Base-by-base conservation (phyloP, 2,797 vertebrate genomes). In the Scyliorhinus canicula region DNA sequence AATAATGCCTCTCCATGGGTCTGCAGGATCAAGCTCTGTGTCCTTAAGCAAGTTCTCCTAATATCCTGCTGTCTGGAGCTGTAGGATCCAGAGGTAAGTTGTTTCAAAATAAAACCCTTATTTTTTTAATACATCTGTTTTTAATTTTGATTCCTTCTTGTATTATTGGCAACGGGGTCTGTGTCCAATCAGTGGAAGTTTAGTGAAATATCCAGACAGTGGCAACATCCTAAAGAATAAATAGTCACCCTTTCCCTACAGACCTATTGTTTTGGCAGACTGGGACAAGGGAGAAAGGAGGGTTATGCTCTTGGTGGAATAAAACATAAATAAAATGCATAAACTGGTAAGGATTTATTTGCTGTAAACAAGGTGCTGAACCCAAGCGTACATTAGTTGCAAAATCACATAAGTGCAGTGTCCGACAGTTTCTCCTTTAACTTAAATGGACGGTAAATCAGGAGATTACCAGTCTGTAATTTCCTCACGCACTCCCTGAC, bases 31-130 rank as follows among this genome's bases (percentile, higher is more conserved):
- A 65, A 65, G 11, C 57, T 65, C n/a, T 44, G 88, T 44, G 60
- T 91, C 88, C 88, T 91, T 91, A 91, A 91, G 57, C 60, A 91
- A 91, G 88, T 91, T 91, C 60, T 12, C 88, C n/a, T n/a, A 91
- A 91, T n/a, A 91, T 91, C 88, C 88, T 91, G 60, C n/a, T n/a
- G 60, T 65, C 88, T 65, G 88, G 88, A 91, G 9, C n/a, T 21
- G 21, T n/a, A 91, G 60, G 88, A 65, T 91, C 60, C 88, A 65
- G 40, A 65, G n/a, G 88, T 65, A 65, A 44, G 57, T 91, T 40
- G 21, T 91, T 91, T 91, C 60, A 65, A 91, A 65, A 91, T 91
- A 65, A 91, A 63, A 11, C 21, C n/a, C 60, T 91, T 31, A 31
- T 86, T 55, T 91, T 63, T 65, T 82, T 44, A 26, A 65, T 65